Evolutionary conservation across 2,113 vertebrate genomes (phyloP).

Genomic region (Pygoscelis antarcticus): DNA sequence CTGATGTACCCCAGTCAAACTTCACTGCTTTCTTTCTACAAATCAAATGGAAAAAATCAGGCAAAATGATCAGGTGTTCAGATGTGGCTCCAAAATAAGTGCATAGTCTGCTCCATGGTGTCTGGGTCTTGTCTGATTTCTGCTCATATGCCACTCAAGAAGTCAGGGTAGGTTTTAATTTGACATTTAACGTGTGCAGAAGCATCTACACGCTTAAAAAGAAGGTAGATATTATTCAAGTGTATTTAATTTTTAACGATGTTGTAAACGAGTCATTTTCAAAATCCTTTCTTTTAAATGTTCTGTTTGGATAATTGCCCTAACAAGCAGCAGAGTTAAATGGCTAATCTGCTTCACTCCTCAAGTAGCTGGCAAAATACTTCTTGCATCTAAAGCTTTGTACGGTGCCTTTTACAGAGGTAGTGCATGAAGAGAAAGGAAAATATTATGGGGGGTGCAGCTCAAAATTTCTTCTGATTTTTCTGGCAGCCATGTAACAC

Average conservation of each 20-base stretch:
- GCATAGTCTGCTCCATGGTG: neutral
- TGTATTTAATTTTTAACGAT: neutral
- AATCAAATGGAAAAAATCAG: slow-evolving; percentile 32
- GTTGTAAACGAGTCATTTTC: neutral
- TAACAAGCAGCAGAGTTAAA: neutral
- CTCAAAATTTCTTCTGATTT: neutral
- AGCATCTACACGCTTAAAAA: neutral
- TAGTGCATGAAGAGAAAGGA: neutral
- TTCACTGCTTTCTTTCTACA: neutral
- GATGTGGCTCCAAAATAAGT: neutral
- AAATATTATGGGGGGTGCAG: neutral
- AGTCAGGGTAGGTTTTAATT: neutral
- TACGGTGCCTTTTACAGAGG: neutral
- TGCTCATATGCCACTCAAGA: neutral
- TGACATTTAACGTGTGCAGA: neutral
- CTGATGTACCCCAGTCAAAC: slow-evolving; percentile 29
- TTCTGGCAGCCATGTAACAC: neutral
- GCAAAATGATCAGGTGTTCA: neutral
- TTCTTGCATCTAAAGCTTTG: neutral
- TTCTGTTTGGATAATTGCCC: neutral
- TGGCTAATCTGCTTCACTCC: neutral
- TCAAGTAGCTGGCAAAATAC: neutral
- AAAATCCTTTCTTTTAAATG: neutral
- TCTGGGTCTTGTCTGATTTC: neutral
- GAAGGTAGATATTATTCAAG: neutral